phyloP scores from a whole-genome alignment of 2,113 vertebrate genomes.

The Microtus montanus region DNA sequence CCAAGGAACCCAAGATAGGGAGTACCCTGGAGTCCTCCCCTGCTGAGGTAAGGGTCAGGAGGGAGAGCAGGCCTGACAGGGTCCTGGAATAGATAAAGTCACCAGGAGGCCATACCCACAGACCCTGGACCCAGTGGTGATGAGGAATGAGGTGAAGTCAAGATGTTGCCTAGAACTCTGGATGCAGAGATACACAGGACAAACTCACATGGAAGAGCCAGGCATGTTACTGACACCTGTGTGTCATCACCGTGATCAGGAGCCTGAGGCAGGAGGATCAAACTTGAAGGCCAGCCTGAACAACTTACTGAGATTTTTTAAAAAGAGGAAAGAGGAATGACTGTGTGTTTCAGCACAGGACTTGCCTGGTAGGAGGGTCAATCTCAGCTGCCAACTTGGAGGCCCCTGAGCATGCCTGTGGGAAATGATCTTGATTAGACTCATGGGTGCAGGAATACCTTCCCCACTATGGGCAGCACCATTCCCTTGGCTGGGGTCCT shows the following conservation, averaged over 20 bases:
- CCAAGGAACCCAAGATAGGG: too few relatives aligned
- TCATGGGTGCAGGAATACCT: too few relatives aligned
- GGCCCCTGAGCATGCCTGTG: background rate
- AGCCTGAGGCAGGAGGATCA: background rate
- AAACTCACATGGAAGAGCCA: background rate
- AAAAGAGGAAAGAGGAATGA: background rate
- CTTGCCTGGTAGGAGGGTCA: background rate
- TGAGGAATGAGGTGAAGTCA: background rate
- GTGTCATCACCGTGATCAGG: background rate
- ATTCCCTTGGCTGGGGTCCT: background rate
- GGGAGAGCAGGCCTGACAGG: background rate
- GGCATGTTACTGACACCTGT: too few relatives aligned
- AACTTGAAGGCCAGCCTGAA: background rate
- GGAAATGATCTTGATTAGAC: background rate
- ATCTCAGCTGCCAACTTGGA: background rate
- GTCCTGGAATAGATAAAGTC: background rate
- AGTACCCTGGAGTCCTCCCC: background rate
- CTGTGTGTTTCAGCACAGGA: background rate
- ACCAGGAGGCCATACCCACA: accelerated
- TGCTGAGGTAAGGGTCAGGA: background rate
- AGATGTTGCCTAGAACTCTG: background rate
- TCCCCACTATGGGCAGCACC: too few relatives aligned
- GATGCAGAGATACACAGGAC: too few relatives aligned
- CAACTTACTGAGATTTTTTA: background rate
- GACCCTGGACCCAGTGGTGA: accelerated